Base-by-base conservation (phyloP, 2,113 vertebrate genomes). In the Forbesichthys agassizii region DNA sequence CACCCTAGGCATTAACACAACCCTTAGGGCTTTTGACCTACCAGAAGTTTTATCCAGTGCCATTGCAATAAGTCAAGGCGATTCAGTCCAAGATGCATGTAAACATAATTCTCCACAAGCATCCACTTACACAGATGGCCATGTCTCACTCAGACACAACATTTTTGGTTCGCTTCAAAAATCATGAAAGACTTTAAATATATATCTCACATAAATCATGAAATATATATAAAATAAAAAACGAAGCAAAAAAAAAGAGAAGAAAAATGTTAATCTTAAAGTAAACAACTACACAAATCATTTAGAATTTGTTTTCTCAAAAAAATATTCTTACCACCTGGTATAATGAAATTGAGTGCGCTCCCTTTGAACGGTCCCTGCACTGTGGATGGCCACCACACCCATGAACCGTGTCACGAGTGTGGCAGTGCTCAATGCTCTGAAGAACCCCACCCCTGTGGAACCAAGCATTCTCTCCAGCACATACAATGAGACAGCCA, bases 161-260 rank as follows among this genome's bases (percentile, higher is more conserved):
- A 86, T 89, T 91, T 91, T 91, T 88, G 89, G 90, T 92, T 90
- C 85, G 86, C 77, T 86, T 91, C 84, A 85, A 75, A 69, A 88
- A 88, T 89, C 88, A 82, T 91, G 87, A 91, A 89, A 84, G 75
- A 81, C 61, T 20, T 20, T 20, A 20, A 1, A 20, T 20, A 20
- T 20, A 20, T 20, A 20, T 20, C 20, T 91, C 84, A 85, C 74
- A 69, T 86, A 78, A 88, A 88, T 89, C 88, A 82, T 91, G 87
- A 91, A 89, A 84, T 27, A 27, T 27, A 27, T 27, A 27, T 27
- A 27, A 27, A 27, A 27, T 27, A 27, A 27, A 27, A 73, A 81
- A 59, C 49, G 60, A 71, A 60, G 75, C 78, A 71, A 56, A 42
- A 68, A 70, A 64, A 60, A 73, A 56, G 53, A 57, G 72, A 46